phyloP scores from a whole-genome alignment of 2,797 vertebrate genomes.

The Sparus aurata region DNA sequence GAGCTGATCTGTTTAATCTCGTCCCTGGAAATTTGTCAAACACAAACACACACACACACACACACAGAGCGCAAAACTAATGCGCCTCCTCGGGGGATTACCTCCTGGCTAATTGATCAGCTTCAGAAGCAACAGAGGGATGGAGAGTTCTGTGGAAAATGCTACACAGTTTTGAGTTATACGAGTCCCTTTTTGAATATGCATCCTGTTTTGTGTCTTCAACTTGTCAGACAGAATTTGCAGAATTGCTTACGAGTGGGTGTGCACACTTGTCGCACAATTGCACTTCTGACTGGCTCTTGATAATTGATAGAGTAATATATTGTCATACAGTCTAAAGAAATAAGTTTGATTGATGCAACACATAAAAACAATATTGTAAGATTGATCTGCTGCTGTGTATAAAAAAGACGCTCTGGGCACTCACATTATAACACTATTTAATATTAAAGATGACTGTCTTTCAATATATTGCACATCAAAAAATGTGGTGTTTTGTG shows the following conservation, averaged over 20 bases:
- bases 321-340: conserved; percentile 39
- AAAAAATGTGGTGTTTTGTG: background rate
- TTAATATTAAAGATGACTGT: conserved; percentile 24
- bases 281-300: conserved; percentile 1
- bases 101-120: conserved; percentile 47
- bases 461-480: conserved; percentile 33
- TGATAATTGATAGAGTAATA: background rate
- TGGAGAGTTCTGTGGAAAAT: conserved; percentile 23
- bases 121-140: conserved; percentile 20
- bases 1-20: conserved; percentile 63
- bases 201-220: conserved; percentile 17
- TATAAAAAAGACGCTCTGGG: background rate
- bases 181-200: conserved; percentile 17
- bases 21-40: conserved; percentile 60
- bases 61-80: conserved; percentile 38
- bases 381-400: background rate
- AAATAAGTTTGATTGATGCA: background rate
- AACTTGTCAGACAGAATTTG: conserved; percentile 6
- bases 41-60: conserved; percentile 5
- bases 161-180: conserved; percentile 12
- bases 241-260: background rate
- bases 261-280: conserved; percentile 23
- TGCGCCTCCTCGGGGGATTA: conserved; percentile 54
- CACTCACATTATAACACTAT: background rate
- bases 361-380: background rate